These are phyloP conservation scores for Pipistrellus pipistrellus DNA, from an alignment of 2,797 vertebrate genomes.

Conservation along the genomic window DNA sequence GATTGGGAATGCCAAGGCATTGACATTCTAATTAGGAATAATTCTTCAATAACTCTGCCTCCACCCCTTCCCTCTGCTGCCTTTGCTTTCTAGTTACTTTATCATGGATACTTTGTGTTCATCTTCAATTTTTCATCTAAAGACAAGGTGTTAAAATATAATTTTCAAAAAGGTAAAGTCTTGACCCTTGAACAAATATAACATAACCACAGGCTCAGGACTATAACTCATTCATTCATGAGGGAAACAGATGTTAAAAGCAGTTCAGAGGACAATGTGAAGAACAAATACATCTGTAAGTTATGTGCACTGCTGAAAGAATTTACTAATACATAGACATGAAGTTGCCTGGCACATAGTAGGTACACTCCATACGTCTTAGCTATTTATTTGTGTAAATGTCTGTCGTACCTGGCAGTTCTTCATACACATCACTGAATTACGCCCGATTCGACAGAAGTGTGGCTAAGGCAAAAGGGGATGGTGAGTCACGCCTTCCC, in stretches of 20 bases:
- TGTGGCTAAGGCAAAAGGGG: too few relatives aligned
- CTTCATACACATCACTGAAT: background rate
- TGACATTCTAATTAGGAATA: background rate
- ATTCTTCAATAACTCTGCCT: background rate
- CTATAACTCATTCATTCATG: conserved; percentile 5
- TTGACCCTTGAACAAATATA: background rate
- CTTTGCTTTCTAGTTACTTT: conserved; percentile 30
- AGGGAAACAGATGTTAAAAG: background rate
- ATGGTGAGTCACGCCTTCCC: too few relatives aligned
- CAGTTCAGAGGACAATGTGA: conserved; percentile 13
- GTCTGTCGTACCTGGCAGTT: background rate
- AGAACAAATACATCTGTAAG: background rate
- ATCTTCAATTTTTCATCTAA: conserved; percentile 22
- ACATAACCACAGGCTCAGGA: background rate
- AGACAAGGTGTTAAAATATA: background rate
- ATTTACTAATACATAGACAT: background rate
- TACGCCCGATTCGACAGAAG: background rate
- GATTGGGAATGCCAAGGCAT: background rate
- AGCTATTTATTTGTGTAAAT: background rate
- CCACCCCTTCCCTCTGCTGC: background rate
- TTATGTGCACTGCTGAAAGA: background rate
- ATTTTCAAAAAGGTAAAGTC: conserved; percentile 35
- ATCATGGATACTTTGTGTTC: background rate
- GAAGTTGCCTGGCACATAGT: background rate
- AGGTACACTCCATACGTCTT: background rate